phyloP scores from a whole-genome alignment of 2,113 vertebrate genomes.

The Platysteira castanea region DNA sequence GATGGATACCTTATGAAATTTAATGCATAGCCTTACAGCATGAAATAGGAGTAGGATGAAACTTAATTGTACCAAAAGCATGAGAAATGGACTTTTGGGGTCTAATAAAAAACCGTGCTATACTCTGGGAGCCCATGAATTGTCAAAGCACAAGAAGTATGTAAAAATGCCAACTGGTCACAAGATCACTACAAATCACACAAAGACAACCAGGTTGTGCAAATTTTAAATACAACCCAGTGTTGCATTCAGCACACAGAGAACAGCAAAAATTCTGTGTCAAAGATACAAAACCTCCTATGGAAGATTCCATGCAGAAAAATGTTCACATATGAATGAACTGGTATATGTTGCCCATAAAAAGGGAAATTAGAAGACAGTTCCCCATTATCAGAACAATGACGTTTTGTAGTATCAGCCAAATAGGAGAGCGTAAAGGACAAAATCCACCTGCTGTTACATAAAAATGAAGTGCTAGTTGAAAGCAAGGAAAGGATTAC shows the following conservation, averaged over 20 bases:
- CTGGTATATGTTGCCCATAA: background rate
- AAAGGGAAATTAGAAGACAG: background rate
- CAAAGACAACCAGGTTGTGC: background rate
- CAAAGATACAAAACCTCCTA: background rate
- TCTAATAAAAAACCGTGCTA: background rate
- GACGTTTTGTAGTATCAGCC: background rate
- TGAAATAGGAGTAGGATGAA: background rate
- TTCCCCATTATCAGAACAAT: background rate
- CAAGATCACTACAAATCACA: background rate
- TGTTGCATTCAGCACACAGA: background rate
- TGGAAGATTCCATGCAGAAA: background rate
- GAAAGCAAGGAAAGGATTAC: background rate
- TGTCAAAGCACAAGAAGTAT: background rate
- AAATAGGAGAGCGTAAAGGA: background rate
- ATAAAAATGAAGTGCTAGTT: background rate
- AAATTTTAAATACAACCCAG: background rate
- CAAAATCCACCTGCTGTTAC: background rate
- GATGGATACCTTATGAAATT: background rate
- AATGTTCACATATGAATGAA: background rate
- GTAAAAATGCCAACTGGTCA: background rate
- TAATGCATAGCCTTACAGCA: background rate
- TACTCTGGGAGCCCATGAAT: background rate
- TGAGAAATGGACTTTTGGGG: background rate
- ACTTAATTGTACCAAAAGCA: background rate
- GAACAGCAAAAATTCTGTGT: background rate